Evolutionary conservation across 2,113 vertebrate species (phyloP), one percentile per base, ranked within the genome.

Genomic region (Mugil cephalus): DNA sequence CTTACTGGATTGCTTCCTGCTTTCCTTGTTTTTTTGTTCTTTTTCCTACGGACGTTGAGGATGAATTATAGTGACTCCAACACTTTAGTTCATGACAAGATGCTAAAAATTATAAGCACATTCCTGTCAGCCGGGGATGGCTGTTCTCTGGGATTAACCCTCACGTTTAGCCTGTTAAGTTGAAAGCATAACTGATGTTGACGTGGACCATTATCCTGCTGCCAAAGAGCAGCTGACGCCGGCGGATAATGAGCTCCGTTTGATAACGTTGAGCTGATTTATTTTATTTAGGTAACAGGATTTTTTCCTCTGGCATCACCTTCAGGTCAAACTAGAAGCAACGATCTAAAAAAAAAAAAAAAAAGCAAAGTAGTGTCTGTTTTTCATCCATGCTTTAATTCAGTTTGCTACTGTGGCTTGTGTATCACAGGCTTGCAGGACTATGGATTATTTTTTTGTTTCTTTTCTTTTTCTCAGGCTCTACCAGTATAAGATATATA

Each of bases 171-270:
- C 65, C 21, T 0, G 7, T 67, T 56, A 51, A 55, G 54, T 59
- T 78, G 52, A 68, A 77, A 68, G 51, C 15, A 10, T 34, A 21
- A 54, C 38, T 24, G 66, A 50, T 56, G 56, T 21, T 10, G 66
- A 76, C 54, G 17, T 51, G 69, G 60, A 62, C 53, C 13, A 36
- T 34, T 18, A 36, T 21, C 24, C 72, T 60, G 24, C 24, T 5
- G 71, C 59, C 10, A 6, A 5, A 17, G 61, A 76, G 47, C 40
- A 60, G 73, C 71, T 39, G 60, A 56, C 34, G 35, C 69, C 15
- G 9, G 19, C 7, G 14, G 12, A 35, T 46, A 35, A 81, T 24
- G 54, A 65, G 60, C 38, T 46, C 21, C 39, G 10, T 34, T 17
- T 19, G 8, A n/a, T n/a, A n/a, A n/a, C n/a, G n/a, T n/a, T n/a